These are phyloP conservation scores for Larimichthys crocea DNA, from an alignment of 2,113 vertebrate genomes.

Conservation along the genomic window DNA sequence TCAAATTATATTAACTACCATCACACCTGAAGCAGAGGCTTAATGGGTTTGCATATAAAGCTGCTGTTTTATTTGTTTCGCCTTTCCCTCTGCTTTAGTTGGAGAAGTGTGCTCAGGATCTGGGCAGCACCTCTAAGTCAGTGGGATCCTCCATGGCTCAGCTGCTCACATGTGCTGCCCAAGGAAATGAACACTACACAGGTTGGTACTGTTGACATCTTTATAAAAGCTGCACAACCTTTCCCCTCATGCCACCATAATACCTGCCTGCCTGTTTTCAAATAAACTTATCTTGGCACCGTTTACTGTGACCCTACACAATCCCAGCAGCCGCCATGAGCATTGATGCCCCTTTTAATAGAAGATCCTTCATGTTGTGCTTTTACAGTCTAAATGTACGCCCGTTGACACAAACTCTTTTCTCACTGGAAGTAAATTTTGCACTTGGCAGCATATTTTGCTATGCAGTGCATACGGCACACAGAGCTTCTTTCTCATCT, in stretches of 20 bases:
- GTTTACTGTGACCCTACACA: background rate
- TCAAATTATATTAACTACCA: background rate
- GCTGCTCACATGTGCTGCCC: slow-evolving; percentile 95
- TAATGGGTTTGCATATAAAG: background rate
- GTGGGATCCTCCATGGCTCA: slow-evolving; percentile 99
- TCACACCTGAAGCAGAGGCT: background rate
- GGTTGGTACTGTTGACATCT: slow-evolving; percentile 81
- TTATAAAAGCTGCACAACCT: background rate
- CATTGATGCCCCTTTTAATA: background rate
- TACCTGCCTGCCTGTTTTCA: background rate
- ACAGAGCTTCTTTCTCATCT: background rate
- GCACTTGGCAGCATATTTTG: background rate
- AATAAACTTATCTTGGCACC: background rate
- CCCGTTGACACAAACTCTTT: background rate
- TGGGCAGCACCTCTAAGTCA: slow-evolving; percentile 97
- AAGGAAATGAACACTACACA: slow-evolving; percentile 98
- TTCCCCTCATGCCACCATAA: background rate
- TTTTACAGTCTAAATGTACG: background rate
- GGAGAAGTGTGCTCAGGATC: slow-evolving; percentile 97
- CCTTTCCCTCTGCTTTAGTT: slow-evolving; percentile 79
- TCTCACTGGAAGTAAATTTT: background rate
- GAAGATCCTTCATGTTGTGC: background rate
- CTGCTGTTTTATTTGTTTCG: background rate
- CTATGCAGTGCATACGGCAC: background rate
- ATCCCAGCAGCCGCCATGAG: background rate